Evolutionary conservation across 2,888 invertebrate species (phyloP).

Genomic region (Nemoura dubitans): DNA sequence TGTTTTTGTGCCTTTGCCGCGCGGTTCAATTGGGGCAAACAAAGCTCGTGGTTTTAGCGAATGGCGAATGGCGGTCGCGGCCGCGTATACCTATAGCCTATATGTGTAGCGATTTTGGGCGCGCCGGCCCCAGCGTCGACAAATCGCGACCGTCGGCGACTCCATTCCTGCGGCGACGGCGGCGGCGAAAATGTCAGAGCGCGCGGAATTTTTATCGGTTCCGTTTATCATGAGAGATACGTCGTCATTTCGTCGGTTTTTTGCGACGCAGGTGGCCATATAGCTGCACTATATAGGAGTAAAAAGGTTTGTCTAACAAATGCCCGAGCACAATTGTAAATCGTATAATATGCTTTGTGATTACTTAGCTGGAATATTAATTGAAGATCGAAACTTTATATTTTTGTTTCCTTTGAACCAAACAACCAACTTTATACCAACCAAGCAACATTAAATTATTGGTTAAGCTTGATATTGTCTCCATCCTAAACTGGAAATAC

Average conservation of each 20-base stretch:
- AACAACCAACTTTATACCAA: no score
- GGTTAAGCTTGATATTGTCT: no score
- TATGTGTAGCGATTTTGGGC: not conserved
- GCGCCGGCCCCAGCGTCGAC: not conserved
- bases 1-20: not conserved
- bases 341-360: no score
- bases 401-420: no score
- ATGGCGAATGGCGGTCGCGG: not conserved
- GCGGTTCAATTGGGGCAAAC: not conserved
- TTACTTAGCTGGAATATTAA: no score
- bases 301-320: not conserved
- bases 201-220: conserved; percentile 26
- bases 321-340: not conserved
- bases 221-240: not conserved
- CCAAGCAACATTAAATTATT: no score
- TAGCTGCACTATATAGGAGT: not conserved
- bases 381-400: no score
- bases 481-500: no score
- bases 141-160: not conserved
- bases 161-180: not conserved
- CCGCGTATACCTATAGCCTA: not conserved
- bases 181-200: conserved; percentile 1
- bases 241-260: not conserved
- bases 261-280: conserved; percentile 27
- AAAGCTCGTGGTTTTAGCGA: not conserved